Percentiles rank a stretch among this genome's conserved stretches.
Conservation (phyloP, 2,888 invertebrate species). For the Syritta pipiens region DNA sequence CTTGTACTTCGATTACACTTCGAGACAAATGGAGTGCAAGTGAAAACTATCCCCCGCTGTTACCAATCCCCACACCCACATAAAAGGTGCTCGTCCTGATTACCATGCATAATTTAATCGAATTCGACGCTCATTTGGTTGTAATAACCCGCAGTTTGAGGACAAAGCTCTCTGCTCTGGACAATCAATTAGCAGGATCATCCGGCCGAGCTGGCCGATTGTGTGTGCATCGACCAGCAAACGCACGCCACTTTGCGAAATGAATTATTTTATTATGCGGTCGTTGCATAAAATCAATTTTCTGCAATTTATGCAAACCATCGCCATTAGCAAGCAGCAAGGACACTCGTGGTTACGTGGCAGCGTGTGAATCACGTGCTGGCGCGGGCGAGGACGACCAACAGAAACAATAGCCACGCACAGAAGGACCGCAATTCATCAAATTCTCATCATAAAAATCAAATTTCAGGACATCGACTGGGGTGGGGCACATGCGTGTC, state of each 20-base stretch:
- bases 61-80: not conserved
- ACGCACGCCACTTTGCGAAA: slow-evolving; percentile 3
- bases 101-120: not conserved
- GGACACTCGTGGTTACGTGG: not conserved
- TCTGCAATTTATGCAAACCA: slow-evolving; percentile 45
- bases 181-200: slow-evolving; percentile 6
- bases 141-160: too few relatives aligned
- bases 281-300: slow-evolving; percentile 51
- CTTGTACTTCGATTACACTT: not conserved
- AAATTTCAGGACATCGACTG: slow-evolving; percentile 51
- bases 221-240: slow-evolving; percentile 8
- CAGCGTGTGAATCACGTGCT: slow-evolving; percentile 19
- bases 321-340: slow-evolving; percentile 27
- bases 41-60: not conserved
- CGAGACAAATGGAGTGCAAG: slow-evolving; percentile 1
- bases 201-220: not conserved
- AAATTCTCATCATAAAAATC: slow-evolving; percentile 59
- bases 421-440: slow-evolving; percentile 57
- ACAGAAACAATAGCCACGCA: not conserved
- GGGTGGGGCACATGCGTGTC: not conserved
- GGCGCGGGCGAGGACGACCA: not conserved
- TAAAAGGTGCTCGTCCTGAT: not conserved
- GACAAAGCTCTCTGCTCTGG: not conserved
- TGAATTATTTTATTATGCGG: slow-evolving; percentile 52
- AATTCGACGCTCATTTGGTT: too few relatives aligned